Conservation (phyloP, 2,888 invertebrate genomes). For the Aricia artaxerxes region DNA sequence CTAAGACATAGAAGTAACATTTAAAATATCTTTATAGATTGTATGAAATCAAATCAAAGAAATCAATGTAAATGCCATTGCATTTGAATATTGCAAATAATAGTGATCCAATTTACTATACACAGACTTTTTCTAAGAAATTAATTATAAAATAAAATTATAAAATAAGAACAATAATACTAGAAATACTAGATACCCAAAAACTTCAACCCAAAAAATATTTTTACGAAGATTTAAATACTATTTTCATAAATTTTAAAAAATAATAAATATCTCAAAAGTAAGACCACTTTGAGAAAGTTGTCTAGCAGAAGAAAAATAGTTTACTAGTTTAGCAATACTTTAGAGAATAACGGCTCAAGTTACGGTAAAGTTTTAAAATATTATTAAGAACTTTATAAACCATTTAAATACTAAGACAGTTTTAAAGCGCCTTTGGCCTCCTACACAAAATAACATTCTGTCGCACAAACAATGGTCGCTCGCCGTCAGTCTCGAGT, state of each 20-base stretch:
- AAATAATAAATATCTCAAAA: neutral
- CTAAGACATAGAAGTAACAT: too few relatives aligned
- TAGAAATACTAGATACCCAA: neutral
- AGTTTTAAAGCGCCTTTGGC: neutral
- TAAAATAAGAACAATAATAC: neutral
- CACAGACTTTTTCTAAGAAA: too few relatives aligned
- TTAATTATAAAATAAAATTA: neutral
- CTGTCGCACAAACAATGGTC: too few relatives aligned
- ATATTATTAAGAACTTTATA: constrained; percentile 3
- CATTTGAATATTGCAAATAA: too few relatives aligned
- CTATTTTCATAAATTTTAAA: neutral
- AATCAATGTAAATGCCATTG: too few relatives aligned
- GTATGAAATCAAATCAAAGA: too few relatives aligned
- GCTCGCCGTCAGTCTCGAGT: too few relatives aligned
- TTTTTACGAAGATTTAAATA: neutral
- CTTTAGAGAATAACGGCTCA: neutral
- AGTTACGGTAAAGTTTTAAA: neutral
- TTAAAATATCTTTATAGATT: neutral
- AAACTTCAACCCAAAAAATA: neutral
- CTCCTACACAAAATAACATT: neutral
- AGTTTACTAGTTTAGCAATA: neutral
- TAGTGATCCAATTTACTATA: too few relatives aligned
- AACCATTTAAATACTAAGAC: neutral
- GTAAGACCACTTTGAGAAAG: neutral
- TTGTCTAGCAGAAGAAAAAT: neutral